These are phyloP conservation scores for Blera fallax DNA, from an alignment of 2,888 invertebrate species.

Conservation along the genomic window DNA sequence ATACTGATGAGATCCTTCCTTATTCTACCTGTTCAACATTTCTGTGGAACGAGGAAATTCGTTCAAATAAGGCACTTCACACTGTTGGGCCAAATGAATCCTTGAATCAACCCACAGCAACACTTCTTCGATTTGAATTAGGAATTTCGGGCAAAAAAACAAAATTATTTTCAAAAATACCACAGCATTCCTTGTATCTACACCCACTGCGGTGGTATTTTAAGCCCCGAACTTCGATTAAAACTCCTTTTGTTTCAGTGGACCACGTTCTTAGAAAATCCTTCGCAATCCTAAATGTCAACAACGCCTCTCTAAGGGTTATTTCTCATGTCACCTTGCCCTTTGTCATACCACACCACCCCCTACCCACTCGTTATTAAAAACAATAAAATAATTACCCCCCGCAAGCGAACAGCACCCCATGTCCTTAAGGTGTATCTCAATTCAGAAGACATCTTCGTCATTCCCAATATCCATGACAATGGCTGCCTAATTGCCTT, in stretches of 20 bases:
- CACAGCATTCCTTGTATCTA: neutral
- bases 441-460: neutral
- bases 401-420: neutral
- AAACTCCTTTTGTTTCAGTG: neutral
- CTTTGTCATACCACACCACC: neutral
- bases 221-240: neutral
- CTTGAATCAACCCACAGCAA: too few relatives aligned
- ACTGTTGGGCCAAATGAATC: too few relatives aligned
- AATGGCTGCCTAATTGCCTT: slow-evolving; percentile 55
- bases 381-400: slow-evolving; percentile 13
- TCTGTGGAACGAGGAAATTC: too few relatives aligned
- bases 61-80: too few relatives aligned
- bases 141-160: too few relatives aligned
- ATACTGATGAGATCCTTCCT: too few relatives aligned
- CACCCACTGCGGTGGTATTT: neutral
- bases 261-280: neutral
- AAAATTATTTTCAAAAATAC: too few relatives aligned
- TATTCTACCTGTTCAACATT: too few relatives aligned
- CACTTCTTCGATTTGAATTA: too few relatives aligned
- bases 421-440: neutral
- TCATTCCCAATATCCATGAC: slow-evolving; percentile 16
- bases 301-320: neutral
- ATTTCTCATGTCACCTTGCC: slow-evolving; percentile 4
- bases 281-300: neutral
- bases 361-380: neutral